phyloP scores from a whole-genome alignment of 2,113 vertebrate genomes.

The Cephalopholis sonnerati region DNA sequence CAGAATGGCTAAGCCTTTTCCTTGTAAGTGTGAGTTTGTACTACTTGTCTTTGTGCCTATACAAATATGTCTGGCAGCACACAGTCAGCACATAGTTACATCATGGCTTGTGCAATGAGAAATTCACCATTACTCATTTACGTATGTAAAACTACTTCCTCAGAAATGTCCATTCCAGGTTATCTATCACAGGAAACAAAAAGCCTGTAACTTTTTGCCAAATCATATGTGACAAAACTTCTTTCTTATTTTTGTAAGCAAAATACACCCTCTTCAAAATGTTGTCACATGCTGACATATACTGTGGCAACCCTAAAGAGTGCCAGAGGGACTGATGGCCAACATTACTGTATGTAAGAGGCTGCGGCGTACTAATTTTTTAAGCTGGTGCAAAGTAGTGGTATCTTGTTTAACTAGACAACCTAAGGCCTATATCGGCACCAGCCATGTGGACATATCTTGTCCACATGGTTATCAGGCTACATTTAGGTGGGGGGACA shows the following conservation, averaged over 20 bases:
- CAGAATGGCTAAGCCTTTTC: background rate
- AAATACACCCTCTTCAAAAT: background rate
- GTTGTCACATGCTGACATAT: background rate
- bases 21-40: background rate
- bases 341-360: no score
- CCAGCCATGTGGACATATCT: no score
- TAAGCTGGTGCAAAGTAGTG: no score
- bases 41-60: background rate
- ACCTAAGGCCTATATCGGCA: no score
- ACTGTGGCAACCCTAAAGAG: no score
- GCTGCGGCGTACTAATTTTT: no score
- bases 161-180: conserved; percentile 2
- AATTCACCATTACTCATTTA: background rate
- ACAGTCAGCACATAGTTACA: background rate
- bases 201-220: background rate
- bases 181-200: background rate
- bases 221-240: background rate
- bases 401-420: no score
- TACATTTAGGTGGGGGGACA: no score
- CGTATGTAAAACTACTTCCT: background rate
- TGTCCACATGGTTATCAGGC: no score
- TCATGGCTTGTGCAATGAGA: background rate
- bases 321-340: no score
- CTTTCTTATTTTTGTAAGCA: background rate
- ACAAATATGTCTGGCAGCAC: background rate